Percentiles rank a stretch among this genome's conserved stretches.
Evolutionary conservation across 2,888 invertebrate species (phyloP).

Genomic region (Pterostichus niger): DNA sequence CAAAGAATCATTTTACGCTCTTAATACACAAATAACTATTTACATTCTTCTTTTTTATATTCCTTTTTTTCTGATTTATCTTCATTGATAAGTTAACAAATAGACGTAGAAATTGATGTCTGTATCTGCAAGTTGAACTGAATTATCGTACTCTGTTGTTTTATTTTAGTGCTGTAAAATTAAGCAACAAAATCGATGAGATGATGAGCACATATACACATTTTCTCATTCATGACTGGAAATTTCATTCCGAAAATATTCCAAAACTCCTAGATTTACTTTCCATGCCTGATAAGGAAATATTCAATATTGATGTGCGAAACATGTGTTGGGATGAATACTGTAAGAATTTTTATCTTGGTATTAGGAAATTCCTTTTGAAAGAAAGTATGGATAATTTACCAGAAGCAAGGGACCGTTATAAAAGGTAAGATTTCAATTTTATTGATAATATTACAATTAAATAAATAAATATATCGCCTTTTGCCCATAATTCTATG

Average conservation of each 20-base stretch:
- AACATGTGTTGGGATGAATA: constrained; percentile 45
- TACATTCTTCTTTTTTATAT: too few species aligned
- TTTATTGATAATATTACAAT: too few species aligned
- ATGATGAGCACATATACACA: constrained; percentile 23
- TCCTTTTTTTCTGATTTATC: too few species aligned
- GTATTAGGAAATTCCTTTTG: constrained; percentile 13
- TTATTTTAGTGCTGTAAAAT: constrained; percentile 15
- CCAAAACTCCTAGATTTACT: constrained; percentile 32
- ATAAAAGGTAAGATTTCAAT: constrained; percentile 33
- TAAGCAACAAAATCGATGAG: constrained; percentile 22
- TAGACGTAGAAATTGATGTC: too few species aligned
- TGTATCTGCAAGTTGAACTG: too few species aligned
- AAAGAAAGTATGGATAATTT: constrained; percentile 53
- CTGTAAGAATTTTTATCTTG: constrained; percentile 28
- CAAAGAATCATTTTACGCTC: too few species aligned
- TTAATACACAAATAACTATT: too few species aligned
- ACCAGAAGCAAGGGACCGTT: constrained; percentile 16
- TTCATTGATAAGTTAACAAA: background rate
- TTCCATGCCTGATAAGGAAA: constrained; percentile 17
- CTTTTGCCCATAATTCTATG: too few species aligned
- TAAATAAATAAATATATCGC: too few species aligned
- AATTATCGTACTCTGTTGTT: background rate
- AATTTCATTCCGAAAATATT: constrained; percentile 40
- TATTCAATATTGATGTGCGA: constrained; percentile 60
- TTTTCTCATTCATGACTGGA: constrained; percentile 35